Base-by-base conservation (phyloP, 2,888 invertebrate species). In the Sinodicranocentrus sp. region DNA sequence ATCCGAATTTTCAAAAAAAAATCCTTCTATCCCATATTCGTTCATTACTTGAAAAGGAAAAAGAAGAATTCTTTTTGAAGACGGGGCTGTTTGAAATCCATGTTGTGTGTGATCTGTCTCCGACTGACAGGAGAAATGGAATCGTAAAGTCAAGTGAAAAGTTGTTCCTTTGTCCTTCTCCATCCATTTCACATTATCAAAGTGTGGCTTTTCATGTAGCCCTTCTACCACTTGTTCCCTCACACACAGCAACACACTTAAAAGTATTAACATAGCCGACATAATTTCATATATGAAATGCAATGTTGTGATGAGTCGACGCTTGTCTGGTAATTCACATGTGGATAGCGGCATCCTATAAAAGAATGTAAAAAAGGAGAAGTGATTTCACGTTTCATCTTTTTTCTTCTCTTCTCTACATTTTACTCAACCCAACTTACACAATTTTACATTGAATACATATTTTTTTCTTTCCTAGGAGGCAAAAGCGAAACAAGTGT, bases 141-240 rank as follows among this genome's bases (percentile, higher is more conserved):
- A 65, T 65, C 68, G 39, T 77, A 43, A 57, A 75, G 48, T 78
- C n/a, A 78, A 71, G 72, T 79, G 79, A 79, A 79, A 79, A 71
- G 79, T 79, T 79, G 79, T 79, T 79, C 59, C 63, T 39, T 75
- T 72, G 61, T 78, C 70, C 70, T 26, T 70, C 61, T 25, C 78
- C 61, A 33, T 54, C 54, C 28, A 17, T 25, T 3, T 61, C 39
- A 43, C 21, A 52, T 63, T 6, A 21, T 6, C 2, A 68, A 48
- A 48, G 25, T 70, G 70, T 68, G 68, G 68, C 68, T 48, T 23
- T 17, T 44, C 39, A 48, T 44, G 70, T 48, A 52, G 52, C 52
- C 15, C 44, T 67, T 13, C 48, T n/a, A 26, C n/a, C 63, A 63
- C 33, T 63, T 63, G 57, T 28, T 52, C 10, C 10, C 52, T 52